Evolutionary conservation across 1,140 invertebrate genomes (phyloP).

Genomic region (Apocrypta bakeri): DNA sequence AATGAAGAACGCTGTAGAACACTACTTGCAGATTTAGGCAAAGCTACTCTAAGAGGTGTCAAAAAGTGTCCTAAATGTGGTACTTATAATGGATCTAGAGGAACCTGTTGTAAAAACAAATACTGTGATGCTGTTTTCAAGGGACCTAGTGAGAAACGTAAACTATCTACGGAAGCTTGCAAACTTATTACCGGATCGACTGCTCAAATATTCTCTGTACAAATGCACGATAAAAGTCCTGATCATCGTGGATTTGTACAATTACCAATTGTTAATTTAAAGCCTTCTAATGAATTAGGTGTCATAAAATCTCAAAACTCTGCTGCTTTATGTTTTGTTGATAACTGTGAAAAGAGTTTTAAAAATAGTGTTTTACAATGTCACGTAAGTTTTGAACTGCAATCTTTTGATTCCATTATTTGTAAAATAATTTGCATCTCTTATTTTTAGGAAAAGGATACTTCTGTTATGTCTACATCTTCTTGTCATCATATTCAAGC

Average conservation of each 20-base stretch:
- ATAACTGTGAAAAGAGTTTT: constrained; percentile 78
- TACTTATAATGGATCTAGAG: constrained; percentile 84
- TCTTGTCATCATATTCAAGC: constrained; percentile 83
- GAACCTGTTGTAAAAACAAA: constrained; percentile 86
- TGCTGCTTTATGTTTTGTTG: constrained; percentile 81
- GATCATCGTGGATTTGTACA: constrained; percentile 86
- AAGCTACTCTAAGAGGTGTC: constrained; percentile 81
- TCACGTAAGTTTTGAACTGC: constrained; percentile 70
- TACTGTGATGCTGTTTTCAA: constrained; percentile 83
- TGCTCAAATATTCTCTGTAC: constrained; percentile 82
- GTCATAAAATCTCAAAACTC: constrained; percentile 71
- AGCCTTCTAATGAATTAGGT: not conserved
- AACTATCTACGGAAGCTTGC: constrained; percentile 81
- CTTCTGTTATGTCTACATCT: constrained; percentile 59
- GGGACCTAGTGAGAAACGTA: constrained; percentile 78
- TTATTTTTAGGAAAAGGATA: constrained; percentile 67
- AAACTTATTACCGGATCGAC: constrained; percentile 80
- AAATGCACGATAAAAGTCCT: constrained; percentile 80
- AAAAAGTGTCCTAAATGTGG: constrained; percentile 87
- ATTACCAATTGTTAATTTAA: constrained; percentile 76
- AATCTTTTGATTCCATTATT: not conserved
- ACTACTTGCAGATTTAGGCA: constrained; percentile 79
- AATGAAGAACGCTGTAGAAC: constrained; percentile 70
- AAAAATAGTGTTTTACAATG: constrained; percentile 77
- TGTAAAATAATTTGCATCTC: not conserved